phyloP scores from a whole-genome alignment of 2,797 vertebrate genomes.

The Hapalemur alaotrensis region DNA sequence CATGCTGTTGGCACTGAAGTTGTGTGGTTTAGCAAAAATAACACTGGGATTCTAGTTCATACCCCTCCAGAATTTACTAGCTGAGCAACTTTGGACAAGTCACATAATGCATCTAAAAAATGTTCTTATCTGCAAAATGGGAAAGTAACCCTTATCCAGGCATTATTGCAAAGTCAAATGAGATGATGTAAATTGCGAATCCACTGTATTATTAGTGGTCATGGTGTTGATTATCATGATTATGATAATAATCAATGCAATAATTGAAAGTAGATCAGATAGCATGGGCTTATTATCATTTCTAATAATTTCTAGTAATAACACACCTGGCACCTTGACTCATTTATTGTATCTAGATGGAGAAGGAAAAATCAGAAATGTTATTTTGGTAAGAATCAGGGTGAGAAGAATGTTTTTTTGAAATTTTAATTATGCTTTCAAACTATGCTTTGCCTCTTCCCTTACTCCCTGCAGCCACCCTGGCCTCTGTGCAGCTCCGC shows the following conservation, averaged over 20 bases:
- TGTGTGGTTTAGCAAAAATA: background rate
- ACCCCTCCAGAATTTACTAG: background rate
- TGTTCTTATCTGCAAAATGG: background rate
- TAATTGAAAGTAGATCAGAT: background rate
- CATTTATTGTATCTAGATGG: background rate
- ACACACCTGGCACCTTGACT: background rate
- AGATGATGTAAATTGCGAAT: background rate
- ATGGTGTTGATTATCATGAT: background rate
- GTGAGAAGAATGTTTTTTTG: background rate
- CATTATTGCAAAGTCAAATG: background rate
- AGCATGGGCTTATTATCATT: background rate
- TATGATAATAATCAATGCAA: background rate
- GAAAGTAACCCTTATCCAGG: background rate
- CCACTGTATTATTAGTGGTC: background rate
- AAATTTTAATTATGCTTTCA: background rate
- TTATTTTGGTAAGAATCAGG: background rate
- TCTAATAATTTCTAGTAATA: background rate
- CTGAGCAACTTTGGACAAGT: background rate
- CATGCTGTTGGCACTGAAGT: background rate
- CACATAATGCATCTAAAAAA: background rate
- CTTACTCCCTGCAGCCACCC: background rate
- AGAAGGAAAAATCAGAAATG: background rate
- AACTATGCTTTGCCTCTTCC: background rate
- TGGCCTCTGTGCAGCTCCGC: background rate
- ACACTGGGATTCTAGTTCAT: background rate